Conservation (phyloP, 2,888 invertebrate genomes). For the Tetropium fuscum region DNA sequence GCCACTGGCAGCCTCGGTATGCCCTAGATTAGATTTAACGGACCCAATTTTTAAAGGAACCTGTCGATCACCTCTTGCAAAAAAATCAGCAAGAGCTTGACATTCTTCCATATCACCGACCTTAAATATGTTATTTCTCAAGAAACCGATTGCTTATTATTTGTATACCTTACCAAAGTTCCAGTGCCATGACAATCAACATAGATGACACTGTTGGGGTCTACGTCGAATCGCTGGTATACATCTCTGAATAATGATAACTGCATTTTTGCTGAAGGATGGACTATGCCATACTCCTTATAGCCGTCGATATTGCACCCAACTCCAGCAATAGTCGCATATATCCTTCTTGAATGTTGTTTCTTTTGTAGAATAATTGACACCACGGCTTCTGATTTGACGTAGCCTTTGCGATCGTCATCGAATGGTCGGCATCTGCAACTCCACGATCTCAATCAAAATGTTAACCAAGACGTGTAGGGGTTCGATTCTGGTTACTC, state of each 20-base stretch:
- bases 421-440: slow-evolving; percentile 37
- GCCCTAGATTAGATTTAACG: slow-evolving; percentile 68
- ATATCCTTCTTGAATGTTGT: slow-evolving; percentile 63
- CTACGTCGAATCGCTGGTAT: slow-evolving; percentile 67
- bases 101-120: slow-evolving; percentile 48
- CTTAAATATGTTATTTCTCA: neutral
- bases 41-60: slow-evolving; percentile 72
- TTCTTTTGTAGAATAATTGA: slow-evolving; percentile 65
- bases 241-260: slow-evolving; percentile 65
- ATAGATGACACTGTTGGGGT: slow-evolving; percentile 68
- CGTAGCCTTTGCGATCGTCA: slow-evolving; percentile 48
- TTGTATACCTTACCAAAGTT: slow-evolving; percentile 60
- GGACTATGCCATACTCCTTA: slow-evolving; percentile 54
- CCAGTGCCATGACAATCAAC: slow-evolving; percentile 72
- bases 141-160: slow-evolving; percentile 25
- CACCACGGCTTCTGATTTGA: slow-evolving; percentile 66
- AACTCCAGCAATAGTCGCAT: slow-evolving; percentile 68
- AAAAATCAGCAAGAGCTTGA: slow-evolving; percentile 36
- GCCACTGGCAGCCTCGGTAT: slow-evolving; percentile 65
- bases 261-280: slow-evolving; percentile 53
- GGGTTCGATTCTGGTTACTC: no score
- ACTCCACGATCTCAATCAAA: neutral
- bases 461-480: neutral
- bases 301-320: slow-evolving; percentile 71
- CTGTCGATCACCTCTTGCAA: slow-evolving; percentile 55